phyloP scores from a whole-genome alignment of 2,113 vertebrate genomes.

The Pangasianodon gigas region DNA sequence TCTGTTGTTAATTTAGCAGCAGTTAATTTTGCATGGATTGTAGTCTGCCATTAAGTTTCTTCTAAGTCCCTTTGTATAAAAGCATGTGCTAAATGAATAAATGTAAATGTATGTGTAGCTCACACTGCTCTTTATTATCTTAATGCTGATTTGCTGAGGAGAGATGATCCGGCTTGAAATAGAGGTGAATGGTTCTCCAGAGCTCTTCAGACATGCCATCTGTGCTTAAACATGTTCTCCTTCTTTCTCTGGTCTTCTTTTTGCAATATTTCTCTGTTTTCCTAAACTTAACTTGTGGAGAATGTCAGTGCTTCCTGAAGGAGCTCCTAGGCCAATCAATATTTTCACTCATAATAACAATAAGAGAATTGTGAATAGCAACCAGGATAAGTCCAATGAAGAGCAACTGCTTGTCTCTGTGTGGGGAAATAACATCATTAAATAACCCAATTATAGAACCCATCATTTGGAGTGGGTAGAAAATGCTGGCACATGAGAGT shows the following conservation, averaged over 20 bases:
- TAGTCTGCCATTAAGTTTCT: neutral
- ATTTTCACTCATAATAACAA: constrained; percentile 38
- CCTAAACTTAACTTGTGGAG: constrained; percentile 4
- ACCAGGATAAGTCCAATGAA: constrained; percentile 45
- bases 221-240: neutral
- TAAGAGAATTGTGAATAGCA: constrained; percentile 49
- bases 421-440: constrained; percentile 47
- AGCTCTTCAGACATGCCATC: neutral
- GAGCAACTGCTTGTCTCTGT: constrained; percentile 40
- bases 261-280: constrained; percentile 7
- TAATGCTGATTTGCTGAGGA: neutral
- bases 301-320: constrained; percentile 24
- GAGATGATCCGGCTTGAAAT: neutral
- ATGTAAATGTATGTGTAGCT: neutral
- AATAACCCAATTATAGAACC: constrained; percentile 54
- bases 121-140: neutral
- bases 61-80: neutral
- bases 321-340: neutral
- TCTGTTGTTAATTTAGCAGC: neutral
- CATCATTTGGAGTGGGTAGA: constrained; percentile 51
- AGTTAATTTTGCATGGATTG: too few species aligned
- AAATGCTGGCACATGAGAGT: constrained; percentile 44
- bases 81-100: neutral
- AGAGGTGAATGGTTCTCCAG: neutral
- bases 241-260: neutral